phyloP scores from a whole-genome alignment of 2,888 invertebrate species.

The Acanthosepion pharaonis region DNA sequence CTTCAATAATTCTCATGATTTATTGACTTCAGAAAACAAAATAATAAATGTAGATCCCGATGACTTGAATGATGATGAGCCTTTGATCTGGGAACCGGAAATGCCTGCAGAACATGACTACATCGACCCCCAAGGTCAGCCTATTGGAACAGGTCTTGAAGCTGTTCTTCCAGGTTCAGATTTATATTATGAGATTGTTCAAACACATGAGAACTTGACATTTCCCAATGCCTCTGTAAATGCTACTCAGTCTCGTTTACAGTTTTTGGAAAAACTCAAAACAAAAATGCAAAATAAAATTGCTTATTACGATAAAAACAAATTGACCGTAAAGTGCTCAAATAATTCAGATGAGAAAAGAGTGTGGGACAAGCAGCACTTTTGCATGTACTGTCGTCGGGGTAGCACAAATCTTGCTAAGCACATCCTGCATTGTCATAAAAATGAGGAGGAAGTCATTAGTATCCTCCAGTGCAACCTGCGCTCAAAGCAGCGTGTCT shows the following conservation, averaged over 20 bases:
- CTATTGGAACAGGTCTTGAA: not conserved
- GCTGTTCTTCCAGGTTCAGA: not conserved
- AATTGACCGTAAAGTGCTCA: not conserved
- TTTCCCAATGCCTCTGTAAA: not conserved
- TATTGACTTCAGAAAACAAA: not conserved
- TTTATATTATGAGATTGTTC: not conserved
- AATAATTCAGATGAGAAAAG: not conserved
- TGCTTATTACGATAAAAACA: not conserved
- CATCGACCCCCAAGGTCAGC: not conserved
- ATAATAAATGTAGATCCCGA: not conserved
- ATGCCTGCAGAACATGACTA: not conserved
- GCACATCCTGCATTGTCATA: constrained; percentile 4
- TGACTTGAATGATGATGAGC: not conserved
- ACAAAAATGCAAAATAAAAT: not conserved
- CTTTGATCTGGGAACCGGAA: constrained; percentile 10
- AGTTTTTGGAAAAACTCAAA: not conserved
- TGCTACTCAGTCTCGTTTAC: not conserved
- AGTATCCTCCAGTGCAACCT: not conserved
- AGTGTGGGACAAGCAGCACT: constrained; percentile 13
- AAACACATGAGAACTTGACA: not conserved
- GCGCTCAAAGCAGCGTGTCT: not conserved
- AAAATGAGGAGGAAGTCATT: not conserved
- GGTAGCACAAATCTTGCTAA: constrained; percentile 33
- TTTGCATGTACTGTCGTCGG: constrained; percentile 23
- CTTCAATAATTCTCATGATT: not conserved